Conservation (phyloP, 2,113 vertebrate species). For the Orthonyx spaldingii region DNA sequence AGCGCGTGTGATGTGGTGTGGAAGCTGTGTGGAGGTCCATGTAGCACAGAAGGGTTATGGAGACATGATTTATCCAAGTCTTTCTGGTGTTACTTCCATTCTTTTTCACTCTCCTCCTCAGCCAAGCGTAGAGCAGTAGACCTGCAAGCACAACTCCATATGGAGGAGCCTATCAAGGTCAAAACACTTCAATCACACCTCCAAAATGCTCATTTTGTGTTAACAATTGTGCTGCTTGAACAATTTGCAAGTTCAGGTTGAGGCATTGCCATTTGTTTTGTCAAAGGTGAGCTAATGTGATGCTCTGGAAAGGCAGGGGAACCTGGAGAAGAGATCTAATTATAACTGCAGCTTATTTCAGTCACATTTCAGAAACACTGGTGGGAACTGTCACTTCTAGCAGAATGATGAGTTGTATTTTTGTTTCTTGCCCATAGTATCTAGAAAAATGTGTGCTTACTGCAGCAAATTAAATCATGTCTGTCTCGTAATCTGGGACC, state of each 20-base stretch:
- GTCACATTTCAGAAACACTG: not conserved
- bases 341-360: not conserved
- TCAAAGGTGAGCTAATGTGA: not conserved
- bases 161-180: slow-evolving; percentile 24
- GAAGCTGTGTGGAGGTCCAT: not conserved
- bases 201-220: slow-evolving; percentile 24
- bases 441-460: not conserved
- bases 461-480: not conserved
- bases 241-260: not conserved
- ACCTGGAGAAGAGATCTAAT: not conserved
- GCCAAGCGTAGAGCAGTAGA: not conserved
- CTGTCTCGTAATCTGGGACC: not conserved
- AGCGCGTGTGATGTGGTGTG: fast-evolving
- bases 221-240: not conserved
- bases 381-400: not conserved
- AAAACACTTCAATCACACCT: slow-evolving; percentile 9
- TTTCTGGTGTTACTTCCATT: not conserved
- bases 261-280: not conserved
- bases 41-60: not conserved
- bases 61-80: not conserved
- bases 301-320: not conserved
- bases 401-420: not conserved
- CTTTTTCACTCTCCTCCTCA: not conserved
- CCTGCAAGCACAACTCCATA: slow-evolving; percentile 24
- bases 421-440: not conserved